Evolutionary conservation across 2,888 invertebrate genomes (phyloP).

Genomic region (Spialia ferax): DNA sequence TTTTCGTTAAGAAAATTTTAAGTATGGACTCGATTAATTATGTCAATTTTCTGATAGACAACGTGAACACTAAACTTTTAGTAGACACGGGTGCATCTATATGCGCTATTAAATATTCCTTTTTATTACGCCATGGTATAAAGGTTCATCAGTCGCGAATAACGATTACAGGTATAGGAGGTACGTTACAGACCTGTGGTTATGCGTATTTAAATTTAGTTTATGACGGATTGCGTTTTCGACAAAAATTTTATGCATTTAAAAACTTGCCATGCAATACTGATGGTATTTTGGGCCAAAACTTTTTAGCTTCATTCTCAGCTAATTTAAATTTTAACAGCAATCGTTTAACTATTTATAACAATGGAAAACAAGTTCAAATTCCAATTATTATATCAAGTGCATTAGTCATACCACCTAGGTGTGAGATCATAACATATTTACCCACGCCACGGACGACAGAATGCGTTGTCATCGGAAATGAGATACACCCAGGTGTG

Average conservation of each 20-base stretch:
- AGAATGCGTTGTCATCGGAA: neutral
- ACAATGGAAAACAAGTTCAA: neutral
- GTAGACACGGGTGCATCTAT: no score
- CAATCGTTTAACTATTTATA: neutral
- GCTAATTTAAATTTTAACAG: no score
- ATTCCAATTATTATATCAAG: conserved; percentile 4
- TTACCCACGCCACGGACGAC: neutral
- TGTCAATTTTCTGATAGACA: no score
- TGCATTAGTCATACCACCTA: conserved; percentile 1
- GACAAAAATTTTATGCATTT: neutral
- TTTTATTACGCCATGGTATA: no score
- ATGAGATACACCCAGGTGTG: neutral
- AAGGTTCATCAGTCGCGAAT: no score
- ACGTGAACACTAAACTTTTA: no score
- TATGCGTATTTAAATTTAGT: neutral
- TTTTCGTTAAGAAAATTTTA: no score
- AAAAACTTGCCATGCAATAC: neutral
- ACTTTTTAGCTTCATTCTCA: conserved; percentile 1
- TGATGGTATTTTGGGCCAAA: neutral
- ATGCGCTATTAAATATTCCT: no score
- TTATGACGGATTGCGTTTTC: neutral
- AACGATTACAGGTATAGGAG: no score
- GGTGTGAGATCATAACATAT: conserved; percentile 2
- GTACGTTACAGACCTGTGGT: no score
- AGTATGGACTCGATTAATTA: no score